Conservation (phyloP, 2,888 invertebrate genomes). For the Urechis unicinctus region DNA sequence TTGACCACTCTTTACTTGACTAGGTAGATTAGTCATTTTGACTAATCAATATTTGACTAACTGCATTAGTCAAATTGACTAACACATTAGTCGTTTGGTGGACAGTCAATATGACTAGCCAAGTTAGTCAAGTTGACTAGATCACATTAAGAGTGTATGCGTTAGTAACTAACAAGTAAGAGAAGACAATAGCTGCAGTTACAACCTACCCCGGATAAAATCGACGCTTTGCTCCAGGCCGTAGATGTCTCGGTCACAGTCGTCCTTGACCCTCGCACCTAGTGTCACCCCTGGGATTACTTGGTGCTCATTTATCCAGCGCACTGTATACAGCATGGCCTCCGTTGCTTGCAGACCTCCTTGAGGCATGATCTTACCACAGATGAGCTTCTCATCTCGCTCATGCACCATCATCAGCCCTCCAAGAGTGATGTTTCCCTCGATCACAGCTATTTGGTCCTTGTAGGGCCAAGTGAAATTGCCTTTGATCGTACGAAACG, state of each 20-base stretch:
- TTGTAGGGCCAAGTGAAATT: constrained; percentile 44
- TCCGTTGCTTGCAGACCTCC: constrained; percentile 74
- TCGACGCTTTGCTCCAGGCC: constrained; percentile 93
- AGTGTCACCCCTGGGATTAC: constrained; percentile 71
- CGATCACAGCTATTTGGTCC: constrained; percentile 67
- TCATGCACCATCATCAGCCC: constrained; percentile 95
- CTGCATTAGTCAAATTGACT: too few species aligned
- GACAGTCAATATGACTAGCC: too few species aligned
- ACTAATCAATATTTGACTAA: too few species aligned
- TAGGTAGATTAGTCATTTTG: too few species aligned
- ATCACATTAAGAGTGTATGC: too few species aligned
- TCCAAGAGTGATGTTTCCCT: constrained; percentile 81
- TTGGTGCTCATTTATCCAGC: constrained; percentile 58
- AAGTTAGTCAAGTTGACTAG: too few species aligned
- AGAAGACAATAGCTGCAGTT: neutral
- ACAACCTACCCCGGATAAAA: constrained; percentile 84
- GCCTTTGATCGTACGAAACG: constrained; percentile 17
- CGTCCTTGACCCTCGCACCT: constrained; percentile 84
- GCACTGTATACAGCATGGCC: constrained; percentile 85
- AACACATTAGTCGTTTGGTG: too few species aligned
- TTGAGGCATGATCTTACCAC: constrained; percentile 91
- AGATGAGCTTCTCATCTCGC: constrained; percentile 71
- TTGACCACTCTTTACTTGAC: too few species aligned
- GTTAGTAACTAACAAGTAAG: too few species aligned
- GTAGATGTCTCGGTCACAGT: constrained; percentile 93